phyloP scores from a whole-genome alignment of 2,888 invertebrate species.

The Xiphydria camelus region DNA sequence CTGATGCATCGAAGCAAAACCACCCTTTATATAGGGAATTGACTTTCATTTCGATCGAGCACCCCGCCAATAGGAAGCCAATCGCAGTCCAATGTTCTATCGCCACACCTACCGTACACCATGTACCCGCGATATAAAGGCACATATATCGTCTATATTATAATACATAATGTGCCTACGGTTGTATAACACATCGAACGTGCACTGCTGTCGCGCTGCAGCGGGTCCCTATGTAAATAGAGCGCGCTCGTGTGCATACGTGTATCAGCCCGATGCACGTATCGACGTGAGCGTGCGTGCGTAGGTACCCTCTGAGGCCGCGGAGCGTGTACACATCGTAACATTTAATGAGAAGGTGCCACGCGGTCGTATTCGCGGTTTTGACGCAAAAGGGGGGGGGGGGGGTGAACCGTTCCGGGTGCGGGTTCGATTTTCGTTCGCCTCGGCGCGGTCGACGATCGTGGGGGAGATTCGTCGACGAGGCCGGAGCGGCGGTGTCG shows the following conservation, averaged over 20 bases:
- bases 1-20: conserved; percentile 45
- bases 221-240: conserved; percentile 38
- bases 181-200: conserved; percentile 50
- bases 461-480: too few species aligned
- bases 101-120: conserved; percentile 53
- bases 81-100: conserved; percentile 37
- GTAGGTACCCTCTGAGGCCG: too few species aligned
- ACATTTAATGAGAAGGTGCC: too few species aligned
- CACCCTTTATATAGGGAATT: conserved; percentile 58
- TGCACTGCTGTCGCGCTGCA: conserved; percentile 30
- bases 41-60: conserved; percentile 54
- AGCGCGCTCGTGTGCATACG: too few species aligned
- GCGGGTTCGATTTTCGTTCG: too few species aligned
- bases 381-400: too few species aligned
- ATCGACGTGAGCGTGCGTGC: conserved; percentile 26
- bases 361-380: too few species aligned
- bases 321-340: too few species aligned
- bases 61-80: conserved; percentile 49
- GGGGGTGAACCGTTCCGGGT: too few species aligned
- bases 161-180: conserved; percentile 43
- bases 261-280: conserved; percentile 12
- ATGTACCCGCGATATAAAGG: conserved; percentile 41
- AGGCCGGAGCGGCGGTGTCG: too few species aligned
- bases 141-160: conserved; percentile 37
- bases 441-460: too few species aligned